A percentile compares a stretch with the other conserved stretches of the same genome.
Conservation (phyloP, 2,113 vertebrate species). For the Oenanthe oenanthe region DNA sequence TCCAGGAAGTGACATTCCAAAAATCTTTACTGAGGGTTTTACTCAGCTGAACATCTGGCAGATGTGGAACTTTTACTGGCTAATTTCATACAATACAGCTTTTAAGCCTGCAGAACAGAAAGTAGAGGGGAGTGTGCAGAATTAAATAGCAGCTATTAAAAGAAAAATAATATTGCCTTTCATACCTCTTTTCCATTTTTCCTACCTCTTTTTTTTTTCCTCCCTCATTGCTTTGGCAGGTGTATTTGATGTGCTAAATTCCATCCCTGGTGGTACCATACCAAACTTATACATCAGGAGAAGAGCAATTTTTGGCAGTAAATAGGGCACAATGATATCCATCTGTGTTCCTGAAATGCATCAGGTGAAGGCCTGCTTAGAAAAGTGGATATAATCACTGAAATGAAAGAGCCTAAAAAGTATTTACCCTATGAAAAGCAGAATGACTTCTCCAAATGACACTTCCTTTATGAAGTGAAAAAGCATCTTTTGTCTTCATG, state of each 20-base stretch:
- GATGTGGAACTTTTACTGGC: not conserved
- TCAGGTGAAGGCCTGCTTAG: not conserved
- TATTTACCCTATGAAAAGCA: not conserved
- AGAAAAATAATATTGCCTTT: conserved; percentile 11
- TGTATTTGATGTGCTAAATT: conserved; percentile 15
- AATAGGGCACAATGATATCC: not conserved
- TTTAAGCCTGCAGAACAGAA: conserved; percentile 24
- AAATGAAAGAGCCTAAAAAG: not conserved
- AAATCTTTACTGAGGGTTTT: not conserved
- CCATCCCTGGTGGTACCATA: not conserved
- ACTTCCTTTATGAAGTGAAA: not conserved
- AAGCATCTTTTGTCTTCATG: not conserved
- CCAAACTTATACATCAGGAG: not conserved
- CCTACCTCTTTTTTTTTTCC: not conserved
- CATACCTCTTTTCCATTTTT: not conserved
- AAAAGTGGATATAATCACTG: not conserved
- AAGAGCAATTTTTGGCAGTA: not conserved
- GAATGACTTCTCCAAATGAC: not conserved
- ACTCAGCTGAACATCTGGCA: not conserved
- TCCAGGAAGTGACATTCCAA: not conserved
- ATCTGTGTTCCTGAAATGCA: not conserved
- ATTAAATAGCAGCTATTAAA: conserved; percentile 37
- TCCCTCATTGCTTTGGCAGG: not conserved
- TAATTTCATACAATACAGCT: conserved; percentile 16
- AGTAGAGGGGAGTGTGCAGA: not conserved